A percentile compares a stretch with the other conserved stretches of the same genome.
Conservation (phyloP, 2,797 vertebrate species). For the Manis crassicaudata region DNA sequence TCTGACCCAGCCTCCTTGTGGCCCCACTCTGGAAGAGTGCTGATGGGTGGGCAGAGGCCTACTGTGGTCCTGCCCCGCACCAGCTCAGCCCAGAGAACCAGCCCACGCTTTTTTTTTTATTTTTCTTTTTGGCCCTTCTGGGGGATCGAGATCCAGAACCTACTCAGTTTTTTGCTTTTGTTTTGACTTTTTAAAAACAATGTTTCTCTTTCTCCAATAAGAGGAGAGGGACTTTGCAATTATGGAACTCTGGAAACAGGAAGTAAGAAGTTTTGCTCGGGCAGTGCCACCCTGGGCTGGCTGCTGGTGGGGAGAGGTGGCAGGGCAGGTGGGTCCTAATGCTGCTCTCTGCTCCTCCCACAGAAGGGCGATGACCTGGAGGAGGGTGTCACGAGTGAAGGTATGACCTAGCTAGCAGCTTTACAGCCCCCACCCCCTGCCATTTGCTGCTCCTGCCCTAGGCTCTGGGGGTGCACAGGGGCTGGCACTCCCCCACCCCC, state of each 20-base stretch:
- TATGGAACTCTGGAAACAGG: not conserved
- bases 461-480: not conserved
- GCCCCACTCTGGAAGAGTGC: not conserved
- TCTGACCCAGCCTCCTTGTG: not conserved
- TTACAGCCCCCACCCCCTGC: not conserved
- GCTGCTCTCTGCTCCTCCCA: constrained; percentile 70
- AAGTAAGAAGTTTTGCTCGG: not conserved
- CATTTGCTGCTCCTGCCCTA: not conserved
- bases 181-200: not conserved
- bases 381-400: constrained; percentile 99
- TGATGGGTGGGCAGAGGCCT: not conserved
- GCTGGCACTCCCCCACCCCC: no score
- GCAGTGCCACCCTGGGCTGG: not conserved
- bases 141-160: not conserved
- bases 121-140: constrained; percentile 34
- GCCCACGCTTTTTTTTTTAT: not conserved
- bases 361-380: constrained; percentile 96
- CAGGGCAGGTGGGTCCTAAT: not conserved
- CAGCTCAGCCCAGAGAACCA: not conserved
- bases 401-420: constrained; percentile 81
- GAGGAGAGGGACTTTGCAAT: not conserved
- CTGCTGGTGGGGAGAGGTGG: not conserved
- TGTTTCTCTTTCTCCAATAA: not conserved
- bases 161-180: not conserved
- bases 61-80: not conserved